These are phyloP conservation scores for Ginglymostoma cirratum DNA, from an alignment of 2,113 vertebrate species.

Conservation along the genomic window DNA sequence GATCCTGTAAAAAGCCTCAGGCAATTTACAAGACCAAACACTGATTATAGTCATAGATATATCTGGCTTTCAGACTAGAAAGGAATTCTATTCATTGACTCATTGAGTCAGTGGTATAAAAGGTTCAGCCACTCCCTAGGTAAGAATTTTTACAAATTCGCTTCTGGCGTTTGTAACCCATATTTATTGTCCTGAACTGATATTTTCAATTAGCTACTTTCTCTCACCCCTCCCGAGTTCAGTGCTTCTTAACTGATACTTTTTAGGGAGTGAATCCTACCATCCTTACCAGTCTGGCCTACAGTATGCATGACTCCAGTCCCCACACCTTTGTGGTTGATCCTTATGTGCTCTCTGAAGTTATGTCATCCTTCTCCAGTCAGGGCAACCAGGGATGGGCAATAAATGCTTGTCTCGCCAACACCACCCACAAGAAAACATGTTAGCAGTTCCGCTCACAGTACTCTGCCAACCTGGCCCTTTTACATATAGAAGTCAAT, in stretches of 20 bases:
- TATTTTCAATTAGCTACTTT: neutral
- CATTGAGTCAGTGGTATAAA: neutral
- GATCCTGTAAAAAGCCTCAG: neutral
- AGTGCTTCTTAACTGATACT: neutral
- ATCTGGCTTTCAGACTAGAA: neutral
- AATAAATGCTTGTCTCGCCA: neutral
- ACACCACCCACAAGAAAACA: neutral
- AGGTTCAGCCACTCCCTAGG: neutral
- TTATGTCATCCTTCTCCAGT: neutral
- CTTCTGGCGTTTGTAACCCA: neutral
- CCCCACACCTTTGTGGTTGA: neutral
- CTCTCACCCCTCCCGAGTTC: neutral
- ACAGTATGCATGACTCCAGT: neutral
- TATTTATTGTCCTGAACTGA: neutral
- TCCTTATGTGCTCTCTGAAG: neutral
- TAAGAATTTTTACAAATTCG: conserved; percentile 18
- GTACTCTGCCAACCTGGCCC: neutral
- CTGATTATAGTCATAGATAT: neutral
- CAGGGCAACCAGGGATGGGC: neutral
- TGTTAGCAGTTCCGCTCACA: neutral
- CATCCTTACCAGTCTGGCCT: neutral
- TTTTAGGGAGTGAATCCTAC: neutral
- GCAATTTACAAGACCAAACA: neutral
- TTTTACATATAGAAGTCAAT: neutral
- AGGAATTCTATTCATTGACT: neutral